Base-by-base conservation (phyloP, 2,888 invertebrate genomes). In the Patella caerulea region DNA sequence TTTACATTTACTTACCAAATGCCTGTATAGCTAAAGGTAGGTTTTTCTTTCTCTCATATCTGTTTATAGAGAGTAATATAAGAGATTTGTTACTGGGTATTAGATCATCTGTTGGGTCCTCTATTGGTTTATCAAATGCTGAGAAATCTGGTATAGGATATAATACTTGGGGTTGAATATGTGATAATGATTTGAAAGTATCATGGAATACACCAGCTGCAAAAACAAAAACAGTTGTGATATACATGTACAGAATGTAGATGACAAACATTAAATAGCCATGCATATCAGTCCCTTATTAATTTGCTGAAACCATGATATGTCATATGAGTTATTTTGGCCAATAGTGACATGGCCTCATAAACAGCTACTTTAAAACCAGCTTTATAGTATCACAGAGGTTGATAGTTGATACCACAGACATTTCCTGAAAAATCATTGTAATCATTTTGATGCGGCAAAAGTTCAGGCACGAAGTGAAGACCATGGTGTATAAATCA, bases 21-120 rank as follows among this genome's bases (percentile, higher is more conserved):
- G 98, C 95, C 86, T 94, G 92, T 72, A 99, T 92, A 0, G 98
- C 98, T 72, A 99, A 91, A 59, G 93, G 93, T n/a, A 99, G 93
- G 91, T 98, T 96, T 92, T 99, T 99, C 91, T 99, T 99, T 11
- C 97, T 94, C 90, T 99, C 99, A 92, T 96, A 99, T 81, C 99
- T 94, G 93, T 99, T 99, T 83, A 99, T 95, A 0, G 99, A 99
- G 14, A 99, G 93, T 90, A 98, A 96, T 59, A 97, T 92, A 9
- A 83, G 76, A 59, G 85, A 87, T 53, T 88, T 90, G 24, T 85
- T 81, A 3, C 79, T 76, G 11, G 90, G 90, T 11, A 92, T 82
- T 24, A 89, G 71, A 24, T 88, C 88, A 77, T 84, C 83, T 17
- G 83, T 78, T 12, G 83, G 81, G 24, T 83, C 79, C 9, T 86